Percentiles rank a stretch among this genome's conserved stretches.
These are phyloP conservation scores for Aurelia sp. DNA, from an alignment of 30 jellyfish, hydroid and myxozoan genomes.

Conservation along the genomic window DNA sequence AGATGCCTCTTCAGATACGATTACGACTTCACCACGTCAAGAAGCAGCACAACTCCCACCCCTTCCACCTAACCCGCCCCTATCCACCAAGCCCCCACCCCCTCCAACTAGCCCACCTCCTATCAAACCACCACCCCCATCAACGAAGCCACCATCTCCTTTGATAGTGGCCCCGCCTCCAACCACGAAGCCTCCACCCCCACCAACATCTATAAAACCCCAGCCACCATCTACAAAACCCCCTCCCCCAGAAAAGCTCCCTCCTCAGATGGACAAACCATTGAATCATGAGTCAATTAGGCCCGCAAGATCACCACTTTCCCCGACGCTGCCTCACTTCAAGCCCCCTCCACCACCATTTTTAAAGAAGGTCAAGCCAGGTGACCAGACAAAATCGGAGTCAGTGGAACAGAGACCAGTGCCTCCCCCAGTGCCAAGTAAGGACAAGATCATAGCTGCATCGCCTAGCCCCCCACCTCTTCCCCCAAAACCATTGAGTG, in stretches of 20 bases:
- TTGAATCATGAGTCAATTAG: not conserved
- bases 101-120: conserved; percentile 10
- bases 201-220: conserved; percentile 17
- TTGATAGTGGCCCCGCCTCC: conserved; percentile 11
- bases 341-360: conserved; percentile 63
- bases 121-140: conserved; percentile 42
- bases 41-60: conserved; percentile 2
- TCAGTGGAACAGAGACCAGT: conserved; percentile 2
- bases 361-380: not conserved
- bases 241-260: conserved; percentile 19
- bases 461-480: conserved; percentile 51
- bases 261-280: conserved; percentile 1
- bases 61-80: not conserved
- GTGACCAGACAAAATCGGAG: not conserved
- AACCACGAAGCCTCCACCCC: conserved; percentile 6
- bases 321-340: conserved; percentile 41
- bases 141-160: conserved; percentile 39
- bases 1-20: not conserved
- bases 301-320: conserved; percentile 3
- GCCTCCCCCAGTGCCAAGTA: conserved; percentile 5
- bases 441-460: conserved; percentile 7
- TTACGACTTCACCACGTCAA: not conserved
- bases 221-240: conserved; percentile 37
- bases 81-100: not conserved
- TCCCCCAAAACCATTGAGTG: conserved; percentile 18